A percentile compares a stretch with the other conserved stretches of the same genome.
Evolutionary conservation across 1,140 invertebrate species (phyloP).

Genomic region (Drosophila paulistorum): DNA sequence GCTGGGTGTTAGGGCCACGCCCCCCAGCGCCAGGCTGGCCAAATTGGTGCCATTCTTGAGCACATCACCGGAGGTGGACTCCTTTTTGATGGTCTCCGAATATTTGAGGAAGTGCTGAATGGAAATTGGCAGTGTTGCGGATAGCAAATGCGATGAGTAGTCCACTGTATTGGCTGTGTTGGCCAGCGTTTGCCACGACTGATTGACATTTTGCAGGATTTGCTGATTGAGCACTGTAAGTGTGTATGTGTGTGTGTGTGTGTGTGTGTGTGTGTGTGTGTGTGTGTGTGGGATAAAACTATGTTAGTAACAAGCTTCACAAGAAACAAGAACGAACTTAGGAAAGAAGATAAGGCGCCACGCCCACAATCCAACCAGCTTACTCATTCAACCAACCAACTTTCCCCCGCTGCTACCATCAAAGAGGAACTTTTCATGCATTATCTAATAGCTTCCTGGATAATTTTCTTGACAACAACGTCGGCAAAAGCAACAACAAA

Average conservation of each 20-base stretch:
- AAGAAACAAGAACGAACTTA: background rate
- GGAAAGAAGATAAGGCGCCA: slow-evolving; percentile 13
- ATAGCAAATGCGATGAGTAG: slow-evolving; percentile 83
- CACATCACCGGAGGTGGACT: slow-evolving; percentile 75
- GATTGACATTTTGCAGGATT: slow-evolving; percentile 83
- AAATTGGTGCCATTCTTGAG: slow-evolving; percentile 81
- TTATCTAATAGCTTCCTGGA: slow-evolving; percentile 70
- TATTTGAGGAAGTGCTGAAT: slow-evolving; percentile 83
- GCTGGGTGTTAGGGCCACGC: slow-evolving; percentile 70
- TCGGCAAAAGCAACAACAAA: slow-evolving; percentile 79
- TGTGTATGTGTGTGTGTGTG: background rate
- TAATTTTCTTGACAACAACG: slow-evolving; percentile 40
- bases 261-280: background rate
- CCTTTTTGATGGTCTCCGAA: slow-evolving; percentile 83
- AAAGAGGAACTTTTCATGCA: slow-evolving; percentile 30
- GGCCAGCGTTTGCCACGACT: slow-evolving; percentile 83
- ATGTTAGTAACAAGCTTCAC: background rate
- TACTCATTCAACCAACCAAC: background rate
- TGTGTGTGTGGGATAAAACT: background rate
- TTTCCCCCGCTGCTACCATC: background rate
- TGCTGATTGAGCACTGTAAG: slow-evolving; percentile 80
- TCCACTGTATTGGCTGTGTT: slow-evolving; percentile 83
- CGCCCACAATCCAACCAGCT: background rate
- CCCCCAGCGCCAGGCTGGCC: slow-evolving; percentile 77
- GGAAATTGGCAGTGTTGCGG: slow-evolving; percentile 83